Conservation (phyloP, 2,113 vertebrate species). For the Ranitomeya variabilis region DNA sequence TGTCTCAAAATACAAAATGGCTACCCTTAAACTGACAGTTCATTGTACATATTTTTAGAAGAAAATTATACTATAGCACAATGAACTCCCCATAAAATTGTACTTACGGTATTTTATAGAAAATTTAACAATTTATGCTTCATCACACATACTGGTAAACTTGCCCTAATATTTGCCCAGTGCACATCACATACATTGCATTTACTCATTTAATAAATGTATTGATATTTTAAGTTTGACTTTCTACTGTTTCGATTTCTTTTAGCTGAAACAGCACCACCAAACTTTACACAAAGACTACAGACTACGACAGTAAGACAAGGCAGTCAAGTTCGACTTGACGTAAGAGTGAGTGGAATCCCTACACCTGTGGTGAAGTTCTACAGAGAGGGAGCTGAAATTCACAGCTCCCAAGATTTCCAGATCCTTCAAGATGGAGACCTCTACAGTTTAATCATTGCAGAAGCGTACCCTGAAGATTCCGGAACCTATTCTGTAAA, state of each 20-base stretch:
- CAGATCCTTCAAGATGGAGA: constrained; percentile 92
- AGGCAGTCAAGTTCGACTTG: constrained; percentile 93
- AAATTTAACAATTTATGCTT: background rate
- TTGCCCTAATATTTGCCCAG: background rate
- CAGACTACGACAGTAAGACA: constrained; percentile 92
- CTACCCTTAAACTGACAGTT: no score
- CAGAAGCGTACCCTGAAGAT: constrained; percentile 93
- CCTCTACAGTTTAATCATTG: constrained; percentile 93
- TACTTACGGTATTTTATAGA: no score
- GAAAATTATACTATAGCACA: no score
- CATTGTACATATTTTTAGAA: no score
- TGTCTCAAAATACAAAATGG: no score
- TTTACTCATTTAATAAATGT: background rate
- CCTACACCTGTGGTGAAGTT: constrained; percentile 97
- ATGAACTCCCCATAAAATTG: no score
- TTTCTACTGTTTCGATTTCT: background rate
- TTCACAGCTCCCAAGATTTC: constrained; percentile 96
- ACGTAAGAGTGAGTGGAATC: constrained; percentile 93
- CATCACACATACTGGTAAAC: background rate
- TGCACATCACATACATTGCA: background rate
- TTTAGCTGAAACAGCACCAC: constrained; percentile 89
- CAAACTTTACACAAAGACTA: constrained; percentile 92
- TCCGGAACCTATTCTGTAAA: constrained; percentile 96
- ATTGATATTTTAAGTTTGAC: background rate
- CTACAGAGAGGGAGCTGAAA: constrained; percentile 97